These are phyloP conservation scores for Myathropa florea DNA, from an alignment of 2,888 invertebrate genomes.

Conservation along the genomic window DNA sequence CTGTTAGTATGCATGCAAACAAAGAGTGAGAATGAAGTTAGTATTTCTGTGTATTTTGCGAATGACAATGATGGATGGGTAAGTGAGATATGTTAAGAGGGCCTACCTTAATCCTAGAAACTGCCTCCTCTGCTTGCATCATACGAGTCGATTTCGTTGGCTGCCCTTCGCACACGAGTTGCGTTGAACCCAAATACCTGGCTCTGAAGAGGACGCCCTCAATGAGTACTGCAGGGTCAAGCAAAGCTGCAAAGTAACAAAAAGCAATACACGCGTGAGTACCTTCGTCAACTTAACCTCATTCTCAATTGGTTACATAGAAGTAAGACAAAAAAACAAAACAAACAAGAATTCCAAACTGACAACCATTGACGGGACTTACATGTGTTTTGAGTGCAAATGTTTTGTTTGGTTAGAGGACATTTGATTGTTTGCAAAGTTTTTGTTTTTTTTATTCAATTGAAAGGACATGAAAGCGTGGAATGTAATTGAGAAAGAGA, in stretches of 20 bases:
- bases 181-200: slow-evolving; percentile 98
- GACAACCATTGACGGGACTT: slow-evolving; percentile 47
- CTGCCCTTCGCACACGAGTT: slow-evolving; percentile 98
- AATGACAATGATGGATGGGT: not conserved
- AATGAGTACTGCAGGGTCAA: slow-evolving; percentile 93
- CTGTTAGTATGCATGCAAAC: slow-evolving; percentile 72
- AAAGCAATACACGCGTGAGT: not conserved
- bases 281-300: not conserved
- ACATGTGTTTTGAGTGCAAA: slow-evolving; percentile 59
- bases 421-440: slow-evolving; percentile 52
- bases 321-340: slow-evolving; percentile 20
- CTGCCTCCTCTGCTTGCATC: slow-evolving; percentile 99
- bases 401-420: slow-evolving; percentile 55
- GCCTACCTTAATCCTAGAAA: slow-evolving; percentile 98
- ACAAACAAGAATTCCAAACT: not conserved
- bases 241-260: slow-evolving; percentile 80
- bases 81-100: not conserved
- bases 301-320: not conserved
- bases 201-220: slow-evolving; percentile 99
- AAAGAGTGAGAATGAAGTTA: slow-evolving; percentile 56
- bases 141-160: slow-evolving; percentile 99
- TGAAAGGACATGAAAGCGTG: slow-evolving; percentile 67
- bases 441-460: slow-evolving; percentile 33
- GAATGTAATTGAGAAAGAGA: slow-evolving; percentile 52
- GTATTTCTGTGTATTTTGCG: slow-evolving; percentile 30